phyloP scores from a whole-genome alignment of 2,888 invertebrate genomes.

The Cheilosia soror region DNA sequence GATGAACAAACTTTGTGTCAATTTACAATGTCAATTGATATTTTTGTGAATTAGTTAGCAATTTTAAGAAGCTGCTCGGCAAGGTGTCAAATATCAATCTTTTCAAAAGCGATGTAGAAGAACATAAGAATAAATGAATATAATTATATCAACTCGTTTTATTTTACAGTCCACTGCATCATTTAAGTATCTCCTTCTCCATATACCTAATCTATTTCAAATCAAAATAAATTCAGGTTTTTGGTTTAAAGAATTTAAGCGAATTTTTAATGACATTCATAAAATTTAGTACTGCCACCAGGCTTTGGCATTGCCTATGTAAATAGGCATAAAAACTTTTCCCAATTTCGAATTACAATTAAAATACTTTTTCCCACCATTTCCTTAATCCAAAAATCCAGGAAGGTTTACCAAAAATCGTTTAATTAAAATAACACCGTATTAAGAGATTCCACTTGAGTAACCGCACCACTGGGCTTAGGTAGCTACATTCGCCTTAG shows the following conservation, averaged over 20 bases:
- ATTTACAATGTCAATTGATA: too few species aligned
- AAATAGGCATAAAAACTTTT: slow-evolving; percentile 22
- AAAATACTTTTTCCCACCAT: slow-evolving; percentile 71
- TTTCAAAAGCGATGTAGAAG: too few species aligned
- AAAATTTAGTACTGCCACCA: slow-evolving; percentile 8
- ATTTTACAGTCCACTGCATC: slow-evolving; percentile 46
- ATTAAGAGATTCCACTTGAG: slow-evolving; percentile 55
- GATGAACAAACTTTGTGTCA: too few species aligned
- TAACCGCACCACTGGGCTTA: slow-evolving; percentile 38
- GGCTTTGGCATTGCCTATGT: background rate
- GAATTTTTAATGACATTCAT: slow-evolving; percentile 36
- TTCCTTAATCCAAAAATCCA: slow-evolving; percentile 64
- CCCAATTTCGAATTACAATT: slow-evolving; percentile 46
- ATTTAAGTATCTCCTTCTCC: slow-evolving; percentile 39
- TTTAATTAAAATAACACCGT: slow-evolving; percentile 72
- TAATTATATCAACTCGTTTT: background rate
- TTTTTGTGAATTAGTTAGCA: too few species aligned
- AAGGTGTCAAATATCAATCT: too few species aligned
- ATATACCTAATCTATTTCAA: slow-evolving; percentile 44
- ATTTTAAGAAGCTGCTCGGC: too few species aligned
- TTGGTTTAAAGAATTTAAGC: background rate
- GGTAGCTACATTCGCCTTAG: slow-evolving; percentile 8
- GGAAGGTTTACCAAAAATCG: slow-evolving; percentile 61
- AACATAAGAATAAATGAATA: too few species aligned
- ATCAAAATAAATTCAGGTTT: slow-evolving; percentile 68